phyloP scores from a whole-genome alignment of 2,888 invertebrate species.

The Melangyna quadrimaculata region DNA sequence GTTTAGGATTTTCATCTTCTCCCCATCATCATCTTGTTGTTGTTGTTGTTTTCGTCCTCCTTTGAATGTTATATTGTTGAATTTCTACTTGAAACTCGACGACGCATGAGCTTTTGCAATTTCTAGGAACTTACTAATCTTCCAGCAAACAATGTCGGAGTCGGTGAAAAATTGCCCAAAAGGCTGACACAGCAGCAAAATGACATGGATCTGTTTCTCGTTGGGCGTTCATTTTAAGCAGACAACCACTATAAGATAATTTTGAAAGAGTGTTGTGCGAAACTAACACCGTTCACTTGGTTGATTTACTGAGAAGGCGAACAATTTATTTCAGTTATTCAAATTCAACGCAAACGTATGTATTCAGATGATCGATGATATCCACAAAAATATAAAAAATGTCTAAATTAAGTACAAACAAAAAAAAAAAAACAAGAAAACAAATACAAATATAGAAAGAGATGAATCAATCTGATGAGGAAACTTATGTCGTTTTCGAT shows the following conservation, averaged over 20 bases:
- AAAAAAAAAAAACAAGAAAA: not conserved
- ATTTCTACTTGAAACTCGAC: constrained; percentile 29
- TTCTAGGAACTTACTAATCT: constrained; percentile 43
- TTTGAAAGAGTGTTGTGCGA: not conserved
- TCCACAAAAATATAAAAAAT: constrained; percentile 16
- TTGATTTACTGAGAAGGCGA: not conserved
- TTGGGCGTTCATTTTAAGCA: constrained; percentile 3
- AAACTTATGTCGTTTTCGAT: no score
- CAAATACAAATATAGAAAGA: constrained; percentile 19
- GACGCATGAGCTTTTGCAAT: constrained; percentile 53
- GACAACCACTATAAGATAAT: not conserved
- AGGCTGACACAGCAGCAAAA: not conserved
- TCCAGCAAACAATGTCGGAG: constrained; percentile 7
- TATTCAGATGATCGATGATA: constrained; percentile 21
- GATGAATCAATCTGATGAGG: not conserved
- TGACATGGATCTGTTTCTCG: not conserved
- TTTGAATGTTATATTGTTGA: constrained; percentile 43
- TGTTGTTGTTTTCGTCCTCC: constrained; percentile 40
- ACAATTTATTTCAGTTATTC: not conserved
- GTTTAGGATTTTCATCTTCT: not conserved
- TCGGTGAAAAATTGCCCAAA: constrained; percentile 3
- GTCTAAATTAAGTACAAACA: constrained; percentile 63
- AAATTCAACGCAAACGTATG: constrained; percentile 43
- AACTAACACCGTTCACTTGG: not conserved
- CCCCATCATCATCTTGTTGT: not conserved